Conservation (phyloP, 2,797 vertebrate genomes). For the Platalea minor region DNA sequence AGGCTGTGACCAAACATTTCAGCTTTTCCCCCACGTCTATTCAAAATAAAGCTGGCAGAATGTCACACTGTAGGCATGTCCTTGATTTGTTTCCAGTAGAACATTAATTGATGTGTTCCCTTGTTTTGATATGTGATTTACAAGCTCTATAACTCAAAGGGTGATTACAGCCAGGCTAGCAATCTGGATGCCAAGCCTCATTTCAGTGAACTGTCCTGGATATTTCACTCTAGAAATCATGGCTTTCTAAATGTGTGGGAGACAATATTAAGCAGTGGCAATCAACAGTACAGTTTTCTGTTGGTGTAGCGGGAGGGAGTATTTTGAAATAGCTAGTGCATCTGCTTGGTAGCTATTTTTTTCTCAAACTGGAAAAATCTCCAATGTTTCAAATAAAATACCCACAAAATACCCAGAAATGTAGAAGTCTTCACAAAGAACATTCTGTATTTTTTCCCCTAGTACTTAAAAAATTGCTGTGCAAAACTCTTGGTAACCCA, state of each 20-base stretch:
- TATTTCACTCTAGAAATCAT: constrained; percentile 51
- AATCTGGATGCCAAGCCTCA: constrained; percentile 39
- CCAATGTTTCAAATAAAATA: not conserved
- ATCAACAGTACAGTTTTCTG: constrained; percentile 43
- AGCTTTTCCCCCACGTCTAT: constrained; percentile 3
- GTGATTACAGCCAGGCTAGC: constrained; percentile 40
- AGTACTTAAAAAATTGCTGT: not conserved
- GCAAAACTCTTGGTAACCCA: not conserved
- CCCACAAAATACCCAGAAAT: not conserved
- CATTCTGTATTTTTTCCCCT: not conserved
- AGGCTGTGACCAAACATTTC: constrained; percentile 50
- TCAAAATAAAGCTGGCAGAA: constrained; percentile 58
- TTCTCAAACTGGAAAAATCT: constrained; percentile 25
- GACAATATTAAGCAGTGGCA: constrained; percentile 49
- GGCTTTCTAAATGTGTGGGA: constrained; percentile 39
- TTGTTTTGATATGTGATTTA: constrained; percentile 61
- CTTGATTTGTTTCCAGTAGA: constrained; percentile 63
- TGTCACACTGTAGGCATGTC: constrained; percentile 57
- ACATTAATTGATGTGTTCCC: constrained; percentile 58
- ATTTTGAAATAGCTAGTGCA: constrained; percentile 56
- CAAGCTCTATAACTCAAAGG: constrained; percentile 47
- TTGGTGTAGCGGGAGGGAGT: constrained; percentile 2
- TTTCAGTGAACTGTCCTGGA: constrained; percentile 57
- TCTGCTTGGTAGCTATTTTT: constrained; percentile 61
- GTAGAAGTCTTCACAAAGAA: not conserved